These are phyloP conservation scores for Pelobates fuscus DNA, from an alignment of 2,113 vertebrate genomes.

Conservation along the genomic window DNA sequence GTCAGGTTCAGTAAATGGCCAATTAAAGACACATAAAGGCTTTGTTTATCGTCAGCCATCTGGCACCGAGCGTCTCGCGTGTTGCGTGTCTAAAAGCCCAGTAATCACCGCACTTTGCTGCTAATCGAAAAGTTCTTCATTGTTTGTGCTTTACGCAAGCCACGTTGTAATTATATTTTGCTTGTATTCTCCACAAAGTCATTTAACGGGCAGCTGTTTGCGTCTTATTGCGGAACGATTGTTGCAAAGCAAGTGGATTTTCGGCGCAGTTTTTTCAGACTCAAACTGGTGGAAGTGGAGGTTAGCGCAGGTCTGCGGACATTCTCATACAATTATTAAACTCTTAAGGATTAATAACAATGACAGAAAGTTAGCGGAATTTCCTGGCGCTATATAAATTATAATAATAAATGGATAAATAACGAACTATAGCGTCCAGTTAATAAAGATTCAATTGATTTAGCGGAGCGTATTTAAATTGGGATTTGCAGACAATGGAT, in stretches of 20 bases:
- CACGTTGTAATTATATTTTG: conserved; percentile 12
- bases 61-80: neutral
- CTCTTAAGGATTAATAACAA: too few species aligned
- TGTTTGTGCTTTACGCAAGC: conserved; percentile 12
- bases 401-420: too few species aligned
- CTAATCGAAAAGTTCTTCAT: conserved; percentile 26
- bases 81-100: neutral
- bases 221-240: neutral
- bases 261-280: neutral
- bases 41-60: conserved; percentile 21
- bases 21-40: conserved; percentile 39
- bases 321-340: too few species aligned
- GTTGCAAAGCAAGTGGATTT: neutral
- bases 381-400: too few species aligned
- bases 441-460: too few species aligned
- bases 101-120: conserved; percentile 11
- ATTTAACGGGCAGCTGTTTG: conserved; percentile 20
- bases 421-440: too few species aligned
- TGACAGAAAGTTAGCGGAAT: too few species aligned
- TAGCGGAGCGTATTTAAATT: too few species aligned
- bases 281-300: neutral
- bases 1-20: conserved; percentile 39
- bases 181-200: conserved; percentile 1
- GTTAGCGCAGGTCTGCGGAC: too few species aligned
- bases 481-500: too few species aligned